Evolutionary conservation across 2,797 vertebrate species (phyloP).

Genomic region (Lepus oiostolus): DNA sequence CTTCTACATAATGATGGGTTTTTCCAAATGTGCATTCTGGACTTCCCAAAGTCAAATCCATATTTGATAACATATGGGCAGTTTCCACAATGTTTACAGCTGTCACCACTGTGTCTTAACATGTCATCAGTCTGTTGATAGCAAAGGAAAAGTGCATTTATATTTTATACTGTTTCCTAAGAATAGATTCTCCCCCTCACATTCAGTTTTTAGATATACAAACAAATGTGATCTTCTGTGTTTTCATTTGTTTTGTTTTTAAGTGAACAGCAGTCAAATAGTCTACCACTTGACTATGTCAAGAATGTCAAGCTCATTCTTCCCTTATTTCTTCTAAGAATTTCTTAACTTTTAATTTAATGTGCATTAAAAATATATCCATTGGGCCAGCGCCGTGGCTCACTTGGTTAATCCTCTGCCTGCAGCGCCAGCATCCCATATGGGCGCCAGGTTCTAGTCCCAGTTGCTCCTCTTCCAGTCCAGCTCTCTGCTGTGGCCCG

Average conservation of each 20-base stretch:
- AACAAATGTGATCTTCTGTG: neutral
- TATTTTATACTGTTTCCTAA: conserved; percentile 18
- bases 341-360: conserved; percentile 23
- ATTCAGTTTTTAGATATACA: conserved; percentile 12
- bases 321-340: neutral
- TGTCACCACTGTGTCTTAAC: neutral
- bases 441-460: too few species aligned
- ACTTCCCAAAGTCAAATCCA: conserved; percentile 64
- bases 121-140: neutral
- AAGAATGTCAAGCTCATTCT: neutral
- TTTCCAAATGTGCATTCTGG: conserved; percentile 63
- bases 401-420: too few species aligned
- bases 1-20: neutral
- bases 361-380: conserved; percentile 33
- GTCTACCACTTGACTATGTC: neutral
- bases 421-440: too few species aligned
- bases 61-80: conserved; percentile 23
- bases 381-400: too few species aligned
- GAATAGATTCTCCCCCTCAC: neutral
- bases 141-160: neutral
- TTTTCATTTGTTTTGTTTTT: conserved; percentile 57
- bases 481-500: too few species aligned
- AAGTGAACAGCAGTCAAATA: neutral
- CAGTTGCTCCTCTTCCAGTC: too few species aligned
- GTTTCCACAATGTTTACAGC: neutral